Evolutionary conservation across 2,113 vertebrate genomes (phyloP).

Genomic region (Zosterops borbonicus): DNA sequence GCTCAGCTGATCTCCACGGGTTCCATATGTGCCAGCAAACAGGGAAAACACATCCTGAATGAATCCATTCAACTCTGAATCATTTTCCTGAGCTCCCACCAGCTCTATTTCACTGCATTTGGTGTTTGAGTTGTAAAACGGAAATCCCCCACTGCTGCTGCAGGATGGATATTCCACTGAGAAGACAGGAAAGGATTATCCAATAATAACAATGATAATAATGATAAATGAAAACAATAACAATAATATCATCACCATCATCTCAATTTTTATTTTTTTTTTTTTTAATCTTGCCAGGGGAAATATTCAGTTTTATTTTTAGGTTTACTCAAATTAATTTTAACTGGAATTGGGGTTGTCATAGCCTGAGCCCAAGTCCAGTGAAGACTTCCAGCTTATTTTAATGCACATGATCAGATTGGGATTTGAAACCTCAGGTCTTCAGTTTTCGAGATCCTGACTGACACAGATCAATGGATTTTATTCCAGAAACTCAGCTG

Average conservation of each 20-base stretch:
- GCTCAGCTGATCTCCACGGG: not conserved
- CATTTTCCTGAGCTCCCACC: not conserved
- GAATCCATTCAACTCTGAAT: not conserved
- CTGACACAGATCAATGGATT: constrained; percentile 19
- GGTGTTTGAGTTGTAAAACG: not conserved
- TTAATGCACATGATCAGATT: not conserved
- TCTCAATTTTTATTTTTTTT: not conserved
- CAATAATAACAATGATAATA: not conserved
- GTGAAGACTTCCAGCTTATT: not conserved
- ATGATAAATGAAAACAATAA: not conserved
- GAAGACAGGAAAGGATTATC: not conserved
- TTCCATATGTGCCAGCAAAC: not conserved
- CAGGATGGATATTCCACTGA: not conserved
- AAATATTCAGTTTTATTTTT: not conserved
- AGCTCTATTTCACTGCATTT: not conserved
- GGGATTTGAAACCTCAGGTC: not conserved
- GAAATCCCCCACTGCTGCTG: not conserved
- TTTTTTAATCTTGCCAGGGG: not conserved
- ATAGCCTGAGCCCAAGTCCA: not conserved
- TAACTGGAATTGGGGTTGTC: not conserved
- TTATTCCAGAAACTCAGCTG: constrained; percentile 3
- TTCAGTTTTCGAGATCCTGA: constrained; percentile 33
- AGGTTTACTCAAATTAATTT: not conserved
- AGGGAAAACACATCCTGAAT: not conserved
- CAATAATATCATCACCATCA: not conserved